Evolutionary conservation across 2,113 vertebrate species (phyloP), one percentile per base, ranked within the genome.

Genomic region (Cephalopterus ornatus): DNA sequence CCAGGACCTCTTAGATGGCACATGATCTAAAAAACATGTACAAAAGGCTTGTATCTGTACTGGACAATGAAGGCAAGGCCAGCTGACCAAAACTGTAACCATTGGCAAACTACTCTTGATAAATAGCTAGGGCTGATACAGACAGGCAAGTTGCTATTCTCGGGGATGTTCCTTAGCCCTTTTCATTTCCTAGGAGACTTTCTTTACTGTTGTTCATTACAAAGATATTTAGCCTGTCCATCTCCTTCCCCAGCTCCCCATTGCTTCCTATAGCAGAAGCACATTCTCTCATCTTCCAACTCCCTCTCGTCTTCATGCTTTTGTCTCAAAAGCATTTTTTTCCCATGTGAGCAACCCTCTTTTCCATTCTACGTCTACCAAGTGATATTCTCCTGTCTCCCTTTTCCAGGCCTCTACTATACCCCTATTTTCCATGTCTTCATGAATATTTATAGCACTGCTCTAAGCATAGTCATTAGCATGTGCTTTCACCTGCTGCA

Each of bases 271-370:
- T 2, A 37, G 14, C 19, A 73, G 28, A 52, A 11, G 75, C 6
- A 1, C 14, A 47, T 22, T 33, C 49, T 67, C 7, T 10, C 1
- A 1, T 63, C 78, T 82, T 88, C 58, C 67, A 79, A 0, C 5
- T 58, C 14, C 20, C 9, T 61, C 20, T 85, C 20, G 42, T 30
- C 41, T 41, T 63, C 37, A 12, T 55, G 24, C 10, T 61, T 87
- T 79, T 72, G 15, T 22, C 37, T 86, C 47, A 27, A 58, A 65
- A 66, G 9, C 6, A 33, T 28, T 68, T 52, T 71, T 18, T 13
- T 13, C 59, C 68, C 33, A 28, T 15, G 4, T n/a, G 24, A 47
- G 61, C 0, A 0, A 20, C 12, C 2, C n/a, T 58, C 12, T 37
- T 91, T 87, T 85, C 28, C 37, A 19, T 37, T 44, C 41, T 46